Percentiles rank a stretch among this genome's conserved stretches.
These are phyloP conservation scores for Centruroides vittatus DNA, from an alignment of 1,140 invertebrate species.

Conservation along the genomic window DNA sequence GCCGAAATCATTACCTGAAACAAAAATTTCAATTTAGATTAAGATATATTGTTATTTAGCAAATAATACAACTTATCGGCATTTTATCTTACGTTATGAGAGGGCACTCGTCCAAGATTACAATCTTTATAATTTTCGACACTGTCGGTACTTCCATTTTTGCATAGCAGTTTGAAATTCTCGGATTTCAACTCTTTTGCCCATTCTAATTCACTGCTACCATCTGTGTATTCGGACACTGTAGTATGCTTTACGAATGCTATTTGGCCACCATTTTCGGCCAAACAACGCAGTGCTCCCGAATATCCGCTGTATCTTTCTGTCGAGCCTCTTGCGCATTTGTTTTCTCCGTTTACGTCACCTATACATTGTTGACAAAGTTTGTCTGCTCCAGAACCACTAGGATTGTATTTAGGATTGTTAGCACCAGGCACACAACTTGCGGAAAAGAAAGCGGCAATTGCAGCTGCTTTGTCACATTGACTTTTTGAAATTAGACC, in stretches of 20 bases:
- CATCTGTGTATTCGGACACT: constrained; percentile 12
- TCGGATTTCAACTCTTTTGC: constrained; percentile 24
- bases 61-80: not conserved
- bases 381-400: constrained; percentile 7
- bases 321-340: constrained; percentile 13
- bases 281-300: constrained; percentile 66
- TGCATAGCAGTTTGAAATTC: constrained; percentile 29
- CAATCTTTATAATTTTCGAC: constrained; percentile 2
- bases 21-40: no score
- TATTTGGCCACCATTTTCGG: constrained; percentile 58
- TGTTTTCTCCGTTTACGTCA: constrained; percentile 10
- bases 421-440: constrained; percentile 19
- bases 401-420: constrained; percentile 14
- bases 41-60: constrained; percentile 21
- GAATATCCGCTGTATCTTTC: constrained; percentile 56
- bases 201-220: constrained; percentile 41
- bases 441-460: constrained; percentile 41
- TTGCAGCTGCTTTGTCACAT: constrained; percentile 40
- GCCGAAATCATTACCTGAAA: not conserved
- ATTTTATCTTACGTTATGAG: constrained; percentile 5
- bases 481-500: constrained; percentile 28
- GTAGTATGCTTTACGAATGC: constrained; percentile 53
- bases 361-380: constrained; percentile 17
- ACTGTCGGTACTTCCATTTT: constrained; percentile 17
- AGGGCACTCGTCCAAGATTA: constrained; percentile 9